Evolutionary conservation across 2,888 invertebrate species (phyloP), one percentile per base, ranked within the genome.

Genomic region (Thereva nobilitata): DNA sequence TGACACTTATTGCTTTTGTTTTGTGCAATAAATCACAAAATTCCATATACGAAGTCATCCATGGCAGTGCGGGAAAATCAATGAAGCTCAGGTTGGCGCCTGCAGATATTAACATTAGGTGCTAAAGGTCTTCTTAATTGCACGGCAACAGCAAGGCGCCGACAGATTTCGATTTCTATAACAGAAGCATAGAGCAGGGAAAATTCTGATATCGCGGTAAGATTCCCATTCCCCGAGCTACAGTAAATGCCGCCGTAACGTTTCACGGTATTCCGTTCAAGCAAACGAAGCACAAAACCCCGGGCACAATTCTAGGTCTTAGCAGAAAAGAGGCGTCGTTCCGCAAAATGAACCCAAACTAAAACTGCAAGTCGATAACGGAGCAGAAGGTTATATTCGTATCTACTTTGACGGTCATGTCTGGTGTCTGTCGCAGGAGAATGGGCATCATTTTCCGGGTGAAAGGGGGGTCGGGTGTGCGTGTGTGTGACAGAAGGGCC

Each of bases 361-460:
- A 35, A 59, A 49, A 59, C 59, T 59, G 59, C 59, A 59, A 59
- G 59, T 59, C 49, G 59, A 59, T 59, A 59, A 59, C 59, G 47
- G 47, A 37, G 47, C 47, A 49, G 35, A 47, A 59, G 59, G 59
- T 59, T 59, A 59, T 59, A 45, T 59, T 23, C 8, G 59, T 59
- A 47, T 59, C 59, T 49, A 59, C 59, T 49, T 59, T 59, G 59
- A 59, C 59, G 59, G 59, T 59, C 59, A 49, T 59, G 47, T 59
- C 47, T 59, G 59, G 47, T 23, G 23, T 23, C 23, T 23, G 23
- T 23, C 23, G 23, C 23, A 23, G 23, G 23, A 23, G 23, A 23
- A 23, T 23, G 23, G 23, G 23, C 23, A 23, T 23, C 23, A 23
- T 23, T 23, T 23, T 23, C 23, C 23, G 23, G 23, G 23, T 23